Evolutionary conservation across 2,797 vertebrate genomes (phyloP), one percentile per base, ranked within the genome.

Genomic region (Danio albolineatus): DNA sequence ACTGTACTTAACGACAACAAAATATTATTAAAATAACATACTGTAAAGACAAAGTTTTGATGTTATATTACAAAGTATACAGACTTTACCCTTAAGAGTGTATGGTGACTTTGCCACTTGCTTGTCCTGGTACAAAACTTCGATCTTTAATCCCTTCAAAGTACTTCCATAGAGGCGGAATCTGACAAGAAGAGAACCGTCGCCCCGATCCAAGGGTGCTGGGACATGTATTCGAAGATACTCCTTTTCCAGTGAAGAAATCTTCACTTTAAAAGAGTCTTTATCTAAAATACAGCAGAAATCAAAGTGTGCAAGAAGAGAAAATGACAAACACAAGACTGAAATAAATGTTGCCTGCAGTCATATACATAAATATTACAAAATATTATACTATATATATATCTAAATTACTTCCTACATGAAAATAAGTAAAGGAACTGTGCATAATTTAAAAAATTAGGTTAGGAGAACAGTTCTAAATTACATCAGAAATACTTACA

Each of bases 181-280:
- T 72, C 96, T 87, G 83, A 96, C 91, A 65, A 98, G 91, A 90
- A 98, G 97, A 13, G 97, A 95, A 2, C 96, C 97, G 66, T 98
- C 96, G 0, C 93, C 95, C 71, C 97, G 90, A 85, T 98, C 97
- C 91, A 97, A 86, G 41, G 95, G 95, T 0, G 88, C 87, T 7
- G 96, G 93, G 0, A 93, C 88, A 5, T 98, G 95, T 87, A 97
- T 93, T 6, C 96, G 94, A 73, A 94, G 70, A 72, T 89, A 85
- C 84, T 98, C 96, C 83, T 92, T 92, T 19, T 86, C 80, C 84
- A 96, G 88, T 0, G 96, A 88, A 83, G 88, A 93, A 76, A 99
- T 94, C 85, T 87, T 87, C 69, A 99, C 95, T 87, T 89, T 95
- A 84, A 99, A 98, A 0, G 91, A 82, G 62, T 93, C 91, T 87